Evolutionary conservation across 1,140 invertebrate species (phyloP).

Genomic region (Ostrea denselamellosa): DNA sequence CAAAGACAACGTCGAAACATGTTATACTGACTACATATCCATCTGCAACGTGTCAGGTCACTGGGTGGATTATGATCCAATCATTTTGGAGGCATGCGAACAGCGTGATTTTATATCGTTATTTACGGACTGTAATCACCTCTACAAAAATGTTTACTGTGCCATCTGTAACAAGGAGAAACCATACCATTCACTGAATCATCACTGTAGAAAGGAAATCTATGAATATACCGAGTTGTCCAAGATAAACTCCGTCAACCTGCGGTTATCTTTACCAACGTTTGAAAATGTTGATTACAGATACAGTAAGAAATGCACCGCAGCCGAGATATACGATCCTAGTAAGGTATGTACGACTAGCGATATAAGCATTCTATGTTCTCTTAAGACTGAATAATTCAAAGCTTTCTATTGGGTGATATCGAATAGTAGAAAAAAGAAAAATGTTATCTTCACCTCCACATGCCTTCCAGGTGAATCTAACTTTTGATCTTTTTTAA

Average conservation of each 20-base stretch:
- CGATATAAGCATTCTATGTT: too few species aligned
- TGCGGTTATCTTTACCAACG: not conserved
- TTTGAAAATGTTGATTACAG: not conserved
- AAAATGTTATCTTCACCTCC: too few species aligned
- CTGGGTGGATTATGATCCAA: not conserved
- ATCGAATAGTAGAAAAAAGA: too few species aligned
- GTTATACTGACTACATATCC: not conserved
- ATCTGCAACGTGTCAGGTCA: not conserved
- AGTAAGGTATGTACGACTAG: not conserved
- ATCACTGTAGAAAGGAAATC: not conserved
- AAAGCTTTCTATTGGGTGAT: too few species aligned
- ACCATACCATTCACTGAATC: not conserved
- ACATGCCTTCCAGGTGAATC: too few species aligned
- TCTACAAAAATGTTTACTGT: not conserved
- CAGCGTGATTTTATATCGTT: not conserved
- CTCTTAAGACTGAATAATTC: too few species aligned
- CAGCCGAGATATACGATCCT: not conserved
- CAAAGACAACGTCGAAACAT: not conserved
- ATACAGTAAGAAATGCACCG: not conserved
- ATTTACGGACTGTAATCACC: not conserved
- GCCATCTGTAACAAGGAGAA: not conserved
- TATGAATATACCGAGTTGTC: not conserved
- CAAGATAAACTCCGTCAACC: not conserved
- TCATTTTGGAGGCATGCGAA: not conserved
- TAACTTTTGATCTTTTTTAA: too few species aligned